These are phyloP conservation scores for Hirtodrosophila duncani DNA, from an alignment of 2,888 invertebrate species.

Conservation along the genomic window DNA sequence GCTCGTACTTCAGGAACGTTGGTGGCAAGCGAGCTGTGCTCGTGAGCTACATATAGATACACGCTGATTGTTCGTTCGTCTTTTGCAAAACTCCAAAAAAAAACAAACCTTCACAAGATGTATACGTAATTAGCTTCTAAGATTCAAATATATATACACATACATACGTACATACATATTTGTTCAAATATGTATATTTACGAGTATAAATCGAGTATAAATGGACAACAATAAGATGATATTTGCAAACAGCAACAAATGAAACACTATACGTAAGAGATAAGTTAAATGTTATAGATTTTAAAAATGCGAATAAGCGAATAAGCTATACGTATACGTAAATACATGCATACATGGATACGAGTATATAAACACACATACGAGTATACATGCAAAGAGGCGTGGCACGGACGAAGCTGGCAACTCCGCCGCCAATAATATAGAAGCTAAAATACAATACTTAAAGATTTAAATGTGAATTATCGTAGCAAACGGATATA, in stretches of 20 bases:
- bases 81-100: neutral
- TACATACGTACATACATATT: constrained; percentile 28
- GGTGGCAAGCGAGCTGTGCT: constrained; percentile 56
- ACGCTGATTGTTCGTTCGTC: neutral
- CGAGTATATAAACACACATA: neutral
- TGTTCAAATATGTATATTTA: constrained; percentile 58
- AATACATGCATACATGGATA: constrained; percentile 36
- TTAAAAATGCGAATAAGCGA: constrained; percentile 46
- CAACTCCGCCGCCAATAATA: constrained; percentile 23
- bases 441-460: constrained; percentile 61
- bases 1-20: constrained; percentile 17
- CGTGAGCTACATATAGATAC: too few relatives aligned
- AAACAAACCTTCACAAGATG: constrained; percentile 76
- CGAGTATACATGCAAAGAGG: constrained; percentile 1
- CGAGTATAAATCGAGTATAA: constrained; percentile 42
- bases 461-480: constrained; percentile 67
- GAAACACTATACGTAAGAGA: constrained; percentile 44
- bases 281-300: constrained; percentile 74
- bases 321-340: constrained; percentile 40
- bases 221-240: constrained; percentile 56
- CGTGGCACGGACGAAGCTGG: constrained; percentile 16
- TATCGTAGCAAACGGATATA: constrained; percentile 74
- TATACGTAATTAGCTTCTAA: constrained; percentile 78
- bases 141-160: constrained; percentile 55
- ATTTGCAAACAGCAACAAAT: constrained; percentile 39